Evolutionary conservation across 2,888 invertebrate species (phyloP).

Genomic region (Sesamia inferens): DNA sequence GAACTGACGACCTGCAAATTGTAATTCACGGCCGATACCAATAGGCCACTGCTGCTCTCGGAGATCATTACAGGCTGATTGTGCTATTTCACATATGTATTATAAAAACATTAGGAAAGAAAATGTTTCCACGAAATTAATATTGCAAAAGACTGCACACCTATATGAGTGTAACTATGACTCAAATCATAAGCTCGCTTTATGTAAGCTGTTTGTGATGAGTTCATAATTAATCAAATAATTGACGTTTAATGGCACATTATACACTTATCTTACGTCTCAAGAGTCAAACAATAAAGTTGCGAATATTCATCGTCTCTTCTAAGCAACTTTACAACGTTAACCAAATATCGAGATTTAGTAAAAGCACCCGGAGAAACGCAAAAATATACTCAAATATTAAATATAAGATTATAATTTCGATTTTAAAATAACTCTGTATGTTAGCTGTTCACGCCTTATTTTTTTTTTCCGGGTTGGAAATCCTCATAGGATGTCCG

Average conservation of each 20-base stretch:
- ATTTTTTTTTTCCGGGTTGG: no score
- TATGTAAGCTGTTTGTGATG: slow-evolving; percentile 17
- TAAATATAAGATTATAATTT: no score
- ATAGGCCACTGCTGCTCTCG: no score
- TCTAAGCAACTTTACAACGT: slow-evolving; percentile 11
- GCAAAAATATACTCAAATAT: background rate
- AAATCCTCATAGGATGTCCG: no score
- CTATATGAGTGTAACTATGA: slow-evolving; percentile 32
- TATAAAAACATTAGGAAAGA: background rate
- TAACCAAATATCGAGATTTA: slow-evolving; percentile 3
- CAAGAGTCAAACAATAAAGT: slow-evolving; percentile 7
- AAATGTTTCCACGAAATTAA: slow-evolving; percentile 12
- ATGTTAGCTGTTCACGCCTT: background rate
- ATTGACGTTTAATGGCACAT: slow-evolving; percentile 4
- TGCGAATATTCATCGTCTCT: slow-evolving; percentile 1
- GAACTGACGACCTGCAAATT: no score
- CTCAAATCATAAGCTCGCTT: slow-evolving; percentile 13
- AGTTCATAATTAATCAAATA: slow-evolving; percentile 12
- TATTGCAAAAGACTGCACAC: background rate
- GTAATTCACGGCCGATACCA: no score
- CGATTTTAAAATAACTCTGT: background rate
- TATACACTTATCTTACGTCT: slow-evolving; percentile 4
- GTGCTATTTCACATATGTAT: background rate
- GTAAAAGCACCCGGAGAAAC: background rate
- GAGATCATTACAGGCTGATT: background rate